Percentiles rank a stretch among this genome's conserved stretches.
Evolutionary conservation across 2,797 vertebrate genomes (phyloP).

Genomic region (Myotis myotis): DNA sequence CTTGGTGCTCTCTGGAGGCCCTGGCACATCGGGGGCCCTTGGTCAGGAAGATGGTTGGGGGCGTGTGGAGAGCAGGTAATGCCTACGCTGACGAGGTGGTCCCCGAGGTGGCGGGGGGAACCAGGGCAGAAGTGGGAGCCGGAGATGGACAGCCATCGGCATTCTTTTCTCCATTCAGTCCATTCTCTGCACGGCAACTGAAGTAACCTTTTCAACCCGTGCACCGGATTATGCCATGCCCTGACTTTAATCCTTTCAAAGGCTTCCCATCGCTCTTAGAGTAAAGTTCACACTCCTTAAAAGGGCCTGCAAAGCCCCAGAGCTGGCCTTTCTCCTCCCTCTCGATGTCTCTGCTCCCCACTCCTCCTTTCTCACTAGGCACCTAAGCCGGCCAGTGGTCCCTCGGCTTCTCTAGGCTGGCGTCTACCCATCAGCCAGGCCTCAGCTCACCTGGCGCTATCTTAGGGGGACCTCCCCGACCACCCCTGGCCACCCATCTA

Average conservation of each 20-base stretch:
- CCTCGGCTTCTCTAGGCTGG: not conserved
- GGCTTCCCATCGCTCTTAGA: not conserved
- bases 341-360: not conserved
- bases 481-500: not conserved
- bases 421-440: not conserved
- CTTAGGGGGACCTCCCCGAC: too few species aligned
- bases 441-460: not conserved
- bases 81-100: not conserved
- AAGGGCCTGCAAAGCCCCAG: not conserved
- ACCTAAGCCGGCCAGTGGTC: not conserved
- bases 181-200: not conserved
- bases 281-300: not conserved
- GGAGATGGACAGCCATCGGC: not conserved
- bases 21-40: not conserved
- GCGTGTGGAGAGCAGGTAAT: not conserved
- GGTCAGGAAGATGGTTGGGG: not conserved
- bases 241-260: constrained; percentile 41
- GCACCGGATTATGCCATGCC: not conserved
- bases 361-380: not conserved
- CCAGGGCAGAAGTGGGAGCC: not conserved
- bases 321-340: not conserved
- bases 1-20: not conserved
- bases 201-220: not conserved
- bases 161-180: not conserved
- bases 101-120: fast-evolving